Conservation (phyloP, 2,888 invertebrate genomes). For the Dichetophora obliterata region DNA sequence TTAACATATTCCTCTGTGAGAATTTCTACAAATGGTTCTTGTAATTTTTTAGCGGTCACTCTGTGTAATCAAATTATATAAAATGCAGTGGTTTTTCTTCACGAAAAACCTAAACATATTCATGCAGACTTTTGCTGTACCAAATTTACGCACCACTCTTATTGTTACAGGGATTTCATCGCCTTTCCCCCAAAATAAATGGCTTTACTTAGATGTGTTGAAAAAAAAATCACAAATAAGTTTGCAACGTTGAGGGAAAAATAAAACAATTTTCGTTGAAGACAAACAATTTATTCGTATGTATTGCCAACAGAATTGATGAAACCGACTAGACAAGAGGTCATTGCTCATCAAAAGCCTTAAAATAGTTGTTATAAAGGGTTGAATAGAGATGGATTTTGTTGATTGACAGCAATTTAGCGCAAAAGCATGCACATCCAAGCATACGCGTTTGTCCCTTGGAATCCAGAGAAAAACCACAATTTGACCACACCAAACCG, state of each 20-base stretch:
- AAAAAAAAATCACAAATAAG: background rate
- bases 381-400: background rate
- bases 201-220: no score
- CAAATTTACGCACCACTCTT: no score
- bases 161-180: no score
- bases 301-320: slow-evolving; percentile 52
- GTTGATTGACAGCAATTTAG: slow-evolving; percentile 36
- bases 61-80: no score
- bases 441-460: background rate
- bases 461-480: slow-evolving; percentile 53
- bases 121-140: no score
- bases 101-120: no score
- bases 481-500: slow-evolving; percentile 57
- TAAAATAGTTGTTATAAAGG: background rate
- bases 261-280: slow-evolving; percentile 13
- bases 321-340: slow-evolving; percentile 46
- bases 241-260: background rate
- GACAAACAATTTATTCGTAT: background rate
- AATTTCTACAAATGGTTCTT: no score
- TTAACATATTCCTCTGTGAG: no score
- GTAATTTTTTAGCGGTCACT: no score
- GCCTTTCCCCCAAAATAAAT: no score
- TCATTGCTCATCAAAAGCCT: slow-evolving; percentile 25
- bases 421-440: background rate
- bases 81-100: no score